phyloP scores from a whole-genome alignment of 2,888 invertebrate genomes.

The Philereme vetulata region DNA sequence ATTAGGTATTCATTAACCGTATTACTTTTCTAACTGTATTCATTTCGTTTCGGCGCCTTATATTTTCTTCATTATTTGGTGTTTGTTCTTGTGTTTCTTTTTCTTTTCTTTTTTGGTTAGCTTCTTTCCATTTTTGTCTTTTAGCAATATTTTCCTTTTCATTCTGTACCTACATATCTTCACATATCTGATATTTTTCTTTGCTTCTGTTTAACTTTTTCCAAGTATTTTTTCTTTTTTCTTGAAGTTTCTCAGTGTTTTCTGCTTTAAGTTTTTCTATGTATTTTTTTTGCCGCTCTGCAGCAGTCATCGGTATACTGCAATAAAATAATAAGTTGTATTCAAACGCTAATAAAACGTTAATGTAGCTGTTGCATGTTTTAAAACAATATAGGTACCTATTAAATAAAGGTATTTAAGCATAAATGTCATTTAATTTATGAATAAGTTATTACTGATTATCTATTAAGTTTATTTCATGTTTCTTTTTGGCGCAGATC shows the following conservation, averaged over 20 bases:
- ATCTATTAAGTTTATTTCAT: no score
- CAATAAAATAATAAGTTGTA: background rate
- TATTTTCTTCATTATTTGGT: conserved; percentile 17
- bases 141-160: conserved; percentile 27
- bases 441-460: no score
- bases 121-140: conserved; percentile 24
- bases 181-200: conserved; percentile 19
- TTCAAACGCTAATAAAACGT: no score
- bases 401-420: conserved; percentile 17
- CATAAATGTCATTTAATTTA: no score
- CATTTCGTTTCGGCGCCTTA: conserved; percentile 3
- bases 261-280: conserved; percentile 24
- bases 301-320: conserved; percentile 12
- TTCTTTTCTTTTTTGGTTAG: conserved; percentile 17
- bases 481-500: no score
- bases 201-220: conserved; percentile 25
- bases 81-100: conserved; percentile 21
- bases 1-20: background rate
- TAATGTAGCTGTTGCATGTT: no score
- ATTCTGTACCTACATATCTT: no score
- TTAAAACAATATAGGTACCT: no score
- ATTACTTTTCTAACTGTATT: conserved; percentile 6
- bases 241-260: conserved; percentile 31
- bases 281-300: conserved; percentile 25
- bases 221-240: conserved; percentile 31